These are phyloP conservation scores for Oxycera nigricornis DNA, from an alignment of 2,888 invertebrate species.

Conservation along the genomic window DNA sequence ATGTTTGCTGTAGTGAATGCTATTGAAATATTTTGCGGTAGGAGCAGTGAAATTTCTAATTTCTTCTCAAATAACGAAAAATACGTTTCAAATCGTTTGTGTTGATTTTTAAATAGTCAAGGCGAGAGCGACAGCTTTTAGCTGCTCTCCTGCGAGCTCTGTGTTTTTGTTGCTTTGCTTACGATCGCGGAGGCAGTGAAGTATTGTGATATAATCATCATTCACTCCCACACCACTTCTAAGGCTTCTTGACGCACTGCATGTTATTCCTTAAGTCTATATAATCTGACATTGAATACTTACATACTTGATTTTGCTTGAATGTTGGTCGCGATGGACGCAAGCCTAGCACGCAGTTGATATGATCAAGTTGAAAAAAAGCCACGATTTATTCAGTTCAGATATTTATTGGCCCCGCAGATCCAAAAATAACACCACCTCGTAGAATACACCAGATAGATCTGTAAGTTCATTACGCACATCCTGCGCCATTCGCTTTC, in stretches of 20 bases:
- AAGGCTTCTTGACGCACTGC: neutral
- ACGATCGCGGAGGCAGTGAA: neutral
- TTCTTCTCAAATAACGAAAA: neutral
- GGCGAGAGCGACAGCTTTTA: neutral
- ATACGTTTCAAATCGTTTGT: neutral
- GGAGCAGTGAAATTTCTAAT: neutral
- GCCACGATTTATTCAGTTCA: conserved; percentile 6
- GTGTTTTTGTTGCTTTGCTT: neutral
- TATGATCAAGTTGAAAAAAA: neutral
- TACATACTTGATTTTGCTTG: neutral
- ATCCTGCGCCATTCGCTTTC: conserved; percentile 18
- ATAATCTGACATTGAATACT: conserved; percentile 28
- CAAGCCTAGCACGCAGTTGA: neutral
- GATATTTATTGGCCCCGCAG: neutral
- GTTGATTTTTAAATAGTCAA: neutral
- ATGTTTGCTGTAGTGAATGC: neutral
- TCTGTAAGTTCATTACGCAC: conserved; percentile 21
- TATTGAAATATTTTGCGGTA: neutral
- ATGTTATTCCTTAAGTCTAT: neutral
- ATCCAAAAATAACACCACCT: conserved; percentile 14
- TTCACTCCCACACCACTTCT: conserved; percentile 8
- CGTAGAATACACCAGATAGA: neutral
- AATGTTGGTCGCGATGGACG: neutral
- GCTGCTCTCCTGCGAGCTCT: neutral
- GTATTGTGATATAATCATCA: conserved; percentile 11